Evolutionary conservation across 2,113 vertebrate species (phyloP).

Genomic region (Carollia perspicillata): DNA sequence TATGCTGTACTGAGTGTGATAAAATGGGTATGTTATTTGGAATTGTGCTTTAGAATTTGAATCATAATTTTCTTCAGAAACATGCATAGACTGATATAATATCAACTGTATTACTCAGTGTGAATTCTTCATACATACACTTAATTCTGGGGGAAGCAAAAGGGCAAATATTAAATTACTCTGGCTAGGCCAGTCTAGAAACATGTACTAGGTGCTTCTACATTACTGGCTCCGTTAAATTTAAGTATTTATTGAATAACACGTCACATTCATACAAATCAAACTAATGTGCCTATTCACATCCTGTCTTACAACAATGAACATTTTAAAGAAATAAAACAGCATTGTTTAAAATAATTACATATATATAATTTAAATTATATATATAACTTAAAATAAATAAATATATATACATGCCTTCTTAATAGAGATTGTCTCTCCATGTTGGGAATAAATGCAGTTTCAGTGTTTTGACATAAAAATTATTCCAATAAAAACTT

Average conservation of each 20-base stretch:
- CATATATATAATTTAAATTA: neutral
- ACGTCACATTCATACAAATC: neutral
- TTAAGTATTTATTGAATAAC: slow-evolving; percentile 29
- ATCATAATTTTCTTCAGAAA: neutral
- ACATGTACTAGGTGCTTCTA: neutral
- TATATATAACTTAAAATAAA: neutral
- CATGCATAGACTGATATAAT: neutral
- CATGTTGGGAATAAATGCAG: neutral
- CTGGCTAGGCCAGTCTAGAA: neutral
- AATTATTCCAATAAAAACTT: neutral
- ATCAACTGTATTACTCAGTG: neutral
- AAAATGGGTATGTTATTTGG: neutral
- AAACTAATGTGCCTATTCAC: neutral
- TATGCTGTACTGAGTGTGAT: neutral
- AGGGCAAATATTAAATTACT: neutral
- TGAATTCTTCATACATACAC: neutral
- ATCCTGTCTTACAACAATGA: neutral
- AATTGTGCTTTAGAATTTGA: neutral
- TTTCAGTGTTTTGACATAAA: neutral
- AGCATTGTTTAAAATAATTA: slow-evolving; percentile 17
- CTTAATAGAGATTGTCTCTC: neutral
- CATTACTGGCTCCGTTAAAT: slow-evolving; percentile 1
- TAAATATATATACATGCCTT: neutral
- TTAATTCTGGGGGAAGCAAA: slow-evolving; percentile 10
- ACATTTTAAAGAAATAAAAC: neutral